A percentile compares a stretch with the other conserved stretches of the same genome.
Conservation (phyloP, 2,888 invertebrate genomes). For the Cheiracanthium punctorium region DNA sequence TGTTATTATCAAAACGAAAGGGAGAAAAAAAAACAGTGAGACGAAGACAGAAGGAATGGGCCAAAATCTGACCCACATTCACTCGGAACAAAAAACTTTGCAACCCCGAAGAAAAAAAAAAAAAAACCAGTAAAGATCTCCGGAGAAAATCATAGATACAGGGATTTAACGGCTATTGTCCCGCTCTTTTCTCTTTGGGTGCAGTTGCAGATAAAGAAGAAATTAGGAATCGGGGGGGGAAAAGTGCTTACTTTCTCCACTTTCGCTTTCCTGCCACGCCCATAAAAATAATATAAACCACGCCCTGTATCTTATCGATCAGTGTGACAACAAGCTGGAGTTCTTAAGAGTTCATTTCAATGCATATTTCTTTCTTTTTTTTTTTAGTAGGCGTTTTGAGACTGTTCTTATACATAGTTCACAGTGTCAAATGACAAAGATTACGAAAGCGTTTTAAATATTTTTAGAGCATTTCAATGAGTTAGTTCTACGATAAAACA, state of each 20-base stretch:
- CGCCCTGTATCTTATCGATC: background rate
- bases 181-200: background rate
- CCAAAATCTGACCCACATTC: background rate
- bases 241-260: background rate
- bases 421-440: too few species aligned
- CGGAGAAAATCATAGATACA: background rate
- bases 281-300: background rate
- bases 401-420: too few species aligned
- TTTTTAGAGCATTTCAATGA: too few species aligned
- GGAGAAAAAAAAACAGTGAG: background rate
- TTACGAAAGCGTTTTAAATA: too few species aligned
- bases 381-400: too few species aligned
- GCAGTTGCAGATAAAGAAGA: background rate
- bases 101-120: background rate
- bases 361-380: too few species aligned
- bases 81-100: background rate
- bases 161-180: constrained; percentile 4
- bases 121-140: background rate
- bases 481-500: too few species aligned
- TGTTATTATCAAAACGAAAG: background rate
- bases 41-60: background rate
- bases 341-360: too few species aligned
- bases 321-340: too few species aligned
- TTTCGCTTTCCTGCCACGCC: background rate
- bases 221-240: constrained; percentile 1